Percentiles rank a stretch among this genome's conserved stretches.
Conservation (phyloP, 2,797 vertebrate species). For the Tragelaphus oryx region DNA sequence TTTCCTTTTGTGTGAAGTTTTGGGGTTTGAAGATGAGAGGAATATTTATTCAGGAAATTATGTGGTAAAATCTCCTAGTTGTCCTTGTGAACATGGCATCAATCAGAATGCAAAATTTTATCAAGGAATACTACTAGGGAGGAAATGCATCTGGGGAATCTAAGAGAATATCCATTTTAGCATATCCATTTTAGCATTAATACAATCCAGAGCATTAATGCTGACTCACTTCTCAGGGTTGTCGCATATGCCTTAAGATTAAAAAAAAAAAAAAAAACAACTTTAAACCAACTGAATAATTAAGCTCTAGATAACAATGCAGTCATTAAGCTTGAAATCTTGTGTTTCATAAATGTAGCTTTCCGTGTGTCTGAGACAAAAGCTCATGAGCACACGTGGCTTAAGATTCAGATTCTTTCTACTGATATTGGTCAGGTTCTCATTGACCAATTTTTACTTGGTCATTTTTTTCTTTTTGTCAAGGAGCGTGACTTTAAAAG, state of each 20-base stretch:
- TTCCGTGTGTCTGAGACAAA: not conserved
- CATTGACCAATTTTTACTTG: not conserved
- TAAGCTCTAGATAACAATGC: not conserved
- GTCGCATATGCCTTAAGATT: not conserved
- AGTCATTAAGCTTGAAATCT: not conserved
- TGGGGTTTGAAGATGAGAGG: not conserved
- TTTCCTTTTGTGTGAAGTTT: not conserved
- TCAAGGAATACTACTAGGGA: not conserved
- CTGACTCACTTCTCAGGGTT: not conserved
- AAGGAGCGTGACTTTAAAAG: not conserved
- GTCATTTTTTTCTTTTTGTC: not conserved
- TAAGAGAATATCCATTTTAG: not conserved
- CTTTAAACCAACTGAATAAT: not conserved
- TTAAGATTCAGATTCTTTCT: not conserved
- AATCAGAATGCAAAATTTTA: not conserved
- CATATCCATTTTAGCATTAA: not conserved
- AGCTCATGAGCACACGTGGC: not conserved
- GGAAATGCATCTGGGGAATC: not conserved
- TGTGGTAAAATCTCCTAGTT: not conserved
- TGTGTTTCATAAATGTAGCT: not conserved
- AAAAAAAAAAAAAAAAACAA: fast-evolving
- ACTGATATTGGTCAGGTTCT: not conserved
- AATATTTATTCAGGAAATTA: not conserved
- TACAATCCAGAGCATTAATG: not conserved
- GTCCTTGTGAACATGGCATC: not conserved